Evolutionary conservation across 2,797 vertebrate species (phyloP).

Genomic region (Perodicticus potto): DNA sequence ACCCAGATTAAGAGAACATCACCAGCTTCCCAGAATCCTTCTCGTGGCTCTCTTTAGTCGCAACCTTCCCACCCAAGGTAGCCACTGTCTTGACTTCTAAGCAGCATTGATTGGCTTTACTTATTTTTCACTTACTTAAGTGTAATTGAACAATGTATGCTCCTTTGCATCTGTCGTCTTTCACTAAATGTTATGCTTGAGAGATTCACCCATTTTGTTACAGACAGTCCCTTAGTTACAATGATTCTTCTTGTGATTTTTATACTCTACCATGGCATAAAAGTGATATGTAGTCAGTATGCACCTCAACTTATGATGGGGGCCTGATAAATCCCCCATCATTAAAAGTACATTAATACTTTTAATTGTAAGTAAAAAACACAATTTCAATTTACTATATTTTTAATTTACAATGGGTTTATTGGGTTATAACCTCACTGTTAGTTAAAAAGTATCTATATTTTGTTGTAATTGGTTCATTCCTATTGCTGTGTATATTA

Average conservation of each 20-base stretch:
- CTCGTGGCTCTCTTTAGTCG: neutral
- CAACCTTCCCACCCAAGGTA: neutral
- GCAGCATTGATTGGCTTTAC: neutral
- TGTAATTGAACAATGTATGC: neutral
- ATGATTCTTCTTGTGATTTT: neutral
- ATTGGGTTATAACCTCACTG: neutral
- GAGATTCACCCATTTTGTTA: neutral
- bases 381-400: neutral
- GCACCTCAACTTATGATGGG: neutral
- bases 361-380: neutral
- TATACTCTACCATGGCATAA: neutral
- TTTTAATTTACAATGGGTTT: neutral
- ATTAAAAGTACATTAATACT: too few relatives aligned
- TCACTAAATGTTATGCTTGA: neutral
- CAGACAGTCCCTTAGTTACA: neutral
- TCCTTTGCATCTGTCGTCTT: neutral
- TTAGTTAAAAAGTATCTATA: neutral
- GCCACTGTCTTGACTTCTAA: neutral
- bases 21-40: neutral
- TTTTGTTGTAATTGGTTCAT: constrained; percentile 16
- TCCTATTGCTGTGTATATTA: neutral
- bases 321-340: neutral
- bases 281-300: neutral
- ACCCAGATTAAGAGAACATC: neutral
- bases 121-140: neutral